Evolutionary conservation across 2,888 invertebrate genomes (phyloP).

Genomic region (Cephalotes varians): DNA sequence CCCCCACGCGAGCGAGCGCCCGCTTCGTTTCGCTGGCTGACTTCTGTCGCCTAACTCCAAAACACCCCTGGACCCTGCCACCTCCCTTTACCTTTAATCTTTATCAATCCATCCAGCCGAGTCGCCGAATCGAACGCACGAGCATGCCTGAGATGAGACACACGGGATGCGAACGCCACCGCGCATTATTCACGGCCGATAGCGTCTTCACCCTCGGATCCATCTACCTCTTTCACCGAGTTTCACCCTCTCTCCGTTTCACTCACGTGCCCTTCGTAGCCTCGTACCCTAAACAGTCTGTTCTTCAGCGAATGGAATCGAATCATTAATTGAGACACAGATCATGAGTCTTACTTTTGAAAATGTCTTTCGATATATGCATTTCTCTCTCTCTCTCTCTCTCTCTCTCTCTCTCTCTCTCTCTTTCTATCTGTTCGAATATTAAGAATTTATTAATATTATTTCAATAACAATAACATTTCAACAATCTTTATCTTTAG

Average conservation of each 20-base stretch:
- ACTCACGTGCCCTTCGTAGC: slow-evolving; percentile 15
- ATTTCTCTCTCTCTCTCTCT: too few relatives aligned
- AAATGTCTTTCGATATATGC: background rate
- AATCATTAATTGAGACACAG: slow-evolving; percentile 20
- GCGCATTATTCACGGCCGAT: slow-evolving; percentile 84
- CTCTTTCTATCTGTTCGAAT: background rate
- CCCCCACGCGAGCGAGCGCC: slow-evolving; percentile 76
- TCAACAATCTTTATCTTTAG: background rate
- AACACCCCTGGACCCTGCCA: slow-evolving; percentile 76
- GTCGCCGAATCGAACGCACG: slow-evolving; percentile 74
- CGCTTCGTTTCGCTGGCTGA: slow-evolving; percentile 85
- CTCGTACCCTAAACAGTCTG: slow-evolving; percentile 11
- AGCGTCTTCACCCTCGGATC: slow-evolving; percentile 70
- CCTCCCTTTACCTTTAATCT: slow-evolving; percentile 84
- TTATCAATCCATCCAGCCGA: slow-evolving; percentile 84
- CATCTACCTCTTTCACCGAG: slow-evolving; percentile 45
- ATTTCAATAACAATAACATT: background rate
- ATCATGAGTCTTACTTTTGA: slow-evolving; percentile 7
- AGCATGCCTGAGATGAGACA: slow-evolving; percentile 68
- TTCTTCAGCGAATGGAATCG: background rate
- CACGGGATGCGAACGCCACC: slow-evolving; percentile 79
- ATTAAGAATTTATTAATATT: background rate
- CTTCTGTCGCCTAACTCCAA: slow-evolving; percentile 85
- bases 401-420: too few relatives aligned
- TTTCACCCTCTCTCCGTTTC: slow-evolving; percentile 35